A percentile compares a stretch with the other conserved stretches of the same genome.
These are phyloP conservation scores for Heptranchias perlo DNA, from an alignment of 2,113 vertebrate species.

Conservation along the genomic window DNA sequence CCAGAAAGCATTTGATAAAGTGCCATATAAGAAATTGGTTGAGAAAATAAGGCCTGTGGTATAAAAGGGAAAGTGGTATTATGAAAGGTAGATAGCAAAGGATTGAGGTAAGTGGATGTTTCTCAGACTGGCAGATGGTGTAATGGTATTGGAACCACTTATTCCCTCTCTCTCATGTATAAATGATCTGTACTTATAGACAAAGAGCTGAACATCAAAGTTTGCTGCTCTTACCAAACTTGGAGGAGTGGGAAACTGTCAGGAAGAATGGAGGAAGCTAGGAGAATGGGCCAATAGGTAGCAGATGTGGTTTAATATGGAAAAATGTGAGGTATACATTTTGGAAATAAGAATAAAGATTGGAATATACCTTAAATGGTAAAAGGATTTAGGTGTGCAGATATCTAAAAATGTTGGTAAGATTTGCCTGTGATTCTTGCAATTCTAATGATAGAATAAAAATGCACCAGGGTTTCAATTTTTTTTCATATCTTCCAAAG, in stretches of 20 bases:
- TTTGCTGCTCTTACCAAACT: not conserved
- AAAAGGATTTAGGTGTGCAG: not conserved
- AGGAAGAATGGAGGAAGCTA: not conserved
- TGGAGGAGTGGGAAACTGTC: too few relatives aligned
- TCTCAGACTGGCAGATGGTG: too few relatives aligned
- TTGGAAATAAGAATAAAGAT: not conserved
- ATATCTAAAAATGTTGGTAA: not conserved
- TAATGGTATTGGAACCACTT: not conserved
- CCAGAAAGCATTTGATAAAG: too few relatives aligned
- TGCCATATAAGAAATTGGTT: too few relatives aligned
- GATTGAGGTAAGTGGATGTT: too few relatives aligned
- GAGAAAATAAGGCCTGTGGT: too few relatives aligned
- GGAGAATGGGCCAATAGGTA: not conserved
- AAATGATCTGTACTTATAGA: not conserved
- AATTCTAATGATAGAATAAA: not conserved
- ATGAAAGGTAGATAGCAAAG: too few relatives aligned
- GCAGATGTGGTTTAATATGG: not conserved
- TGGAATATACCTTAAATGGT: not conserved
- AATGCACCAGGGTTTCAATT: not conserved
- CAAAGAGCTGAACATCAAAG: not conserved
- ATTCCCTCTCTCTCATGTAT: not conserved
- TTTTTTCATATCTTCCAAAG: not conserved
- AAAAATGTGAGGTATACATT: not conserved
- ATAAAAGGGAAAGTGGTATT: too few relatives aligned
- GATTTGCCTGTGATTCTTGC: not conserved